phyloP scores from a whole-genome alignment of 2,797 vertebrate species.

The Propithecus deckenii region DNA sequence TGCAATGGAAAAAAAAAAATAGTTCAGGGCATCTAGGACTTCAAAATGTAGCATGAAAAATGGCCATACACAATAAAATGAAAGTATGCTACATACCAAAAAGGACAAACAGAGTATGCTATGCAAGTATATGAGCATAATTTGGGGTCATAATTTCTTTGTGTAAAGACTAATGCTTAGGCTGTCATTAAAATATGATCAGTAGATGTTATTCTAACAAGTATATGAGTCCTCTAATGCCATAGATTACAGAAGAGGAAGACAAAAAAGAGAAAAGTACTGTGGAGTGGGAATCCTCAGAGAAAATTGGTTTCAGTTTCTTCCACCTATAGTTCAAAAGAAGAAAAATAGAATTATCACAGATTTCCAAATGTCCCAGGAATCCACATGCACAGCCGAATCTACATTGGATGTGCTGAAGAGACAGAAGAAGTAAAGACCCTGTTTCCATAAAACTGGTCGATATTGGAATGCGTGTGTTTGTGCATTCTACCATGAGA shows the following conservation, averaged over 20 bases:
- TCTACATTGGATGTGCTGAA: neutral
- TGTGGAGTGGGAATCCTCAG: accelerated
- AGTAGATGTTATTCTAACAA: neutral
- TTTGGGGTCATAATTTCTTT: neutral
- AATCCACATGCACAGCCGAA: neutral
- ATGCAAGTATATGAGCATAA: neutral
- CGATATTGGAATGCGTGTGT: accelerated
- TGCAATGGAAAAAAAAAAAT: neutral
- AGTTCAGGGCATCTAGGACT: neutral
- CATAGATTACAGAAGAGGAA: neutral
- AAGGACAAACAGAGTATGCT: neutral
- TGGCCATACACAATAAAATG: neutral
- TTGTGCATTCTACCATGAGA: accelerated
- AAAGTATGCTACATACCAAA: neutral
- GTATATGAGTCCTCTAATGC: neutral
- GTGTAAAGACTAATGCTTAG: neutral
- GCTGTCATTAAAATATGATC: neutral
- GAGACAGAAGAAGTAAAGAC: neutral
- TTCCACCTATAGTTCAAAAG: neutral
- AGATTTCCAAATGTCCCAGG: neutral
- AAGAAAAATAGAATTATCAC: neutral
- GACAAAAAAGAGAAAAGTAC: neutral
- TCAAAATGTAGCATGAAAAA: neutral
- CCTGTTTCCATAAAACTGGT: neutral
- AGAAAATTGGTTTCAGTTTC: neutral